Base-by-base conservation (phyloP, 1,140 invertebrate genomes). In the Drosophila takahashii region DNA sequence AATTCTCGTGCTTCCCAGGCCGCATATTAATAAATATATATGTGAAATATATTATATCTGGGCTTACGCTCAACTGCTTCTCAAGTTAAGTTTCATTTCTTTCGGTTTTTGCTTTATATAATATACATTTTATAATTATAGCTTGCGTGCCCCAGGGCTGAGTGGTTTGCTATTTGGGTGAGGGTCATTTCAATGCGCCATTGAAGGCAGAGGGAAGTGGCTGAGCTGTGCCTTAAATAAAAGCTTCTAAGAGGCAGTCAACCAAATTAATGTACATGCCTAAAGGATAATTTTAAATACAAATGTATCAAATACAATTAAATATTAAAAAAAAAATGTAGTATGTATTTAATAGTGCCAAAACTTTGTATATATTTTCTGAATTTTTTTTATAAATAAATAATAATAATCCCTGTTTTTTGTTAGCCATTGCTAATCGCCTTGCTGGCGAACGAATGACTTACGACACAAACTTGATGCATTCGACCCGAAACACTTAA, bases 381-480 rank as follows among this genome's bases (percentile, higher is more conserved):
- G n/a, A n/a, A n/a, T n/a, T n/a, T n/a, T n/a, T n/a, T n/a, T n/a
- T n/a, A n/a, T n/a, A n/a, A n/a, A n/a, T n/a, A n/a, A n/a, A n/a
- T n/a, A n/a, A n/a, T n/a, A 39, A 39, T 15, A 7, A 22, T 5
- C 18, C 18, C 7, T 47, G 0, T 11, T n/a, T 3, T 10, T 10
- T 7, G 41, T 34, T 18, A 64, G 22, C 22, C 47, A n/a, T 47
- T 69, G 62, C 48, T 69, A 70, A 70, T 22, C 18, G 52, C 53
- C 26, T n/a, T 8, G 52, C 32, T 61, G 34, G 11, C 32, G 70
- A 60, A 81, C 77, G 51, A 85, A 81, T 77, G 81, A 86, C 81
- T 85, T 85, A 77, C 75, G 73, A 81, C 81, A 81, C 81, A 81
- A 86, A 81, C 81, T 72, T 69, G 65, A 57, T 77, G 81, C 81